phyloP scores from a whole-genome alignment of 2,888 invertebrate genomes.

The Synanthedon tipuliformis region DNA sequence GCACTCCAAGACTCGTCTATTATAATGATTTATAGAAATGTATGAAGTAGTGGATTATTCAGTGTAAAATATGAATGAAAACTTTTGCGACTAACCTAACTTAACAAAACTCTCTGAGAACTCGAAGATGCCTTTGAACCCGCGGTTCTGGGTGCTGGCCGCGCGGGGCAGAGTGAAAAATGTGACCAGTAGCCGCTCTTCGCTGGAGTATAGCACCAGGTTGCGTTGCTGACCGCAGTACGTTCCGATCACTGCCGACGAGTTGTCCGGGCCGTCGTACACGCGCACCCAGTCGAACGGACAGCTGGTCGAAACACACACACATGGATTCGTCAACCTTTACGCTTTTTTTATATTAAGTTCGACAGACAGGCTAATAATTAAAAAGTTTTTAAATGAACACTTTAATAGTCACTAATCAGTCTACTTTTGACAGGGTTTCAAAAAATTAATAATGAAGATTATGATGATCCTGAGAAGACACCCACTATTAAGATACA shows the following conservation, averaged over 20 bases:
- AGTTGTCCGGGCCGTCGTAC: slow-evolving; percentile 92
- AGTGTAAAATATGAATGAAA: background rate
- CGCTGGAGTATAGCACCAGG: slow-evolving; percentile 94
- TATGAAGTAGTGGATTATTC: too few species aligned
- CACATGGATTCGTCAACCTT: background rate
- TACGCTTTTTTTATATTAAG: too few species aligned
- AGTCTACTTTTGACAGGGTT: too few species aligned
- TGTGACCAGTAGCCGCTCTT: slow-evolving; percentile 89
- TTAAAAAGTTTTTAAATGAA: background rate
- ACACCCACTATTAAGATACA: too few species aligned
- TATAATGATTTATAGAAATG: too few species aligned
- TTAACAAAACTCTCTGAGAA: slow-evolving; percentile 99
- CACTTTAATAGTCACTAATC: too few species aligned
- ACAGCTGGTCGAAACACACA: slow-evolving; percentile 76
- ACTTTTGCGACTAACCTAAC: slow-evolving; percentile 79
- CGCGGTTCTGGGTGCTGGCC: slow-evolving; percentile 96
- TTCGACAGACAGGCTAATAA: too few species aligned
- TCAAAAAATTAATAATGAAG: too few species aligned
- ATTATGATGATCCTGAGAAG: too few species aligned
- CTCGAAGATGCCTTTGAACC: slow-evolving; percentile 98
- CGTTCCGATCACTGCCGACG: slow-evolving; percentile 91
- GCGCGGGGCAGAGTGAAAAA: slow-evolving; percentile 92
- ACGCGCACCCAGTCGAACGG: slow-evolving; percentile 98
- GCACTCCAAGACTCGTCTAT: too few species aligned
- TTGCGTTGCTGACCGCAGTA: slow-evolving; percentile 98